These are phyloP conservation scores for Sporophila hypoxantha DNA, from an alignment of 2,113 vertebrate species.

Conservation along the genomic window DNA sequence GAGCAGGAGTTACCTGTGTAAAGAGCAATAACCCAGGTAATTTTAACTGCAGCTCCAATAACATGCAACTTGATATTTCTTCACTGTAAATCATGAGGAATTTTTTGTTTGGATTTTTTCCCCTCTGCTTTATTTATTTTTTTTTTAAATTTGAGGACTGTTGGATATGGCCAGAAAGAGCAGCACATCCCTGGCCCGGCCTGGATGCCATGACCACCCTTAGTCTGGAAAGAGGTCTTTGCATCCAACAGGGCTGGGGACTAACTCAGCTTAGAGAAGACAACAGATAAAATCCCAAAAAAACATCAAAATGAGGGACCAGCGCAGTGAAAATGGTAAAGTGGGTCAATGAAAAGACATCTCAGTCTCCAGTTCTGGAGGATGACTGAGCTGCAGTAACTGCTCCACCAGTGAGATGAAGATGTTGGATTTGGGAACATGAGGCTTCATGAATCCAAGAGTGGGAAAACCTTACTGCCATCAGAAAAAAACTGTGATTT, in stretches of 20 bases:
- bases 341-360: neutral
- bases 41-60: neutral
- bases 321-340: neutral
- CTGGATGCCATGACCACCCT: accelerated
- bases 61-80: accelerated
- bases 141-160: neutral
- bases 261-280: neutral
- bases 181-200: neutral
- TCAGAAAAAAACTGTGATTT: neutral
- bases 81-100: neutral
- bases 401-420: neutral
- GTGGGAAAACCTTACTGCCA: neutral
- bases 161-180: neutral
- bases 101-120: neutral
- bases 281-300: neutral
- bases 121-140: accelerated
- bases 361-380: neutral
- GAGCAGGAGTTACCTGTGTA: neutral
- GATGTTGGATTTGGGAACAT: neutral
- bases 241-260: accelerated
- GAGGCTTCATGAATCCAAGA: neutral
- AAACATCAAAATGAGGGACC: neutral
- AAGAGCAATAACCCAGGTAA: neutral
- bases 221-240: neutral
- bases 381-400: neutral